Conservation (phyloP, 2,888 invertebrate species). For the Nephrotoma guestfalica region DNA sequence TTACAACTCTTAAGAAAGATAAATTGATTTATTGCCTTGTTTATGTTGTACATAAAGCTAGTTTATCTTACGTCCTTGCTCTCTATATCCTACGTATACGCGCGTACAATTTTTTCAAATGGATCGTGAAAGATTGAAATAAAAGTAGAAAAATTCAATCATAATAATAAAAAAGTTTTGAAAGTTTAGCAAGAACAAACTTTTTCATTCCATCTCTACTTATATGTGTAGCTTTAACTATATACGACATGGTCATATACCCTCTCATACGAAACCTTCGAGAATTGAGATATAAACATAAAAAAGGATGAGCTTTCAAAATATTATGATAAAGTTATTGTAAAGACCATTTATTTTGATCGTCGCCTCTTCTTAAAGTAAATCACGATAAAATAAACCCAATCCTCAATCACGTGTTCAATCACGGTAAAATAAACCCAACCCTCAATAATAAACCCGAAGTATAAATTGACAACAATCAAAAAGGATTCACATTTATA, state of each 20-base stretch:
- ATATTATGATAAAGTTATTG: not conserved
- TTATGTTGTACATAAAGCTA: not conserved
- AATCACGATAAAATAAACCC: too few relatives aligned
- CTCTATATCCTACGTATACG: not conserved
- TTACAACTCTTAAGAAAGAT: not conserved
- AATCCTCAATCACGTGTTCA: too few relatives aligned
- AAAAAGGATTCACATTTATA: too few relatives aligned
- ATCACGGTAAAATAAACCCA: too few relatives aligned
- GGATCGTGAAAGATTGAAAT: not conserved
- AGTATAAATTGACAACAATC: too few relatives aligned
- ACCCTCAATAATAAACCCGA: too few relatives aligned
- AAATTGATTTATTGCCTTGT: not conserved
- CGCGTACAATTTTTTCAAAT: not conserved
- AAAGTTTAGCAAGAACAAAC: not conserved
- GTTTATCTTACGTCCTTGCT: not conserved
- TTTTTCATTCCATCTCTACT: not conserved
- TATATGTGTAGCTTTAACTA: not conserved
- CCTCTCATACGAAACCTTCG: not conserved
- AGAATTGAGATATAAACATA: not conserved
- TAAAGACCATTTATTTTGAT: not conserved
- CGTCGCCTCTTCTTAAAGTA: not conserved
- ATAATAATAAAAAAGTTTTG: not conserved
- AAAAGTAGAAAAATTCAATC: not conserved
- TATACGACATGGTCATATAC: not conserved
- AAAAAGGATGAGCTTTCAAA: not conserved